Evolutionary conservation across 2,888 invertebrate genomes (phyloP).

Genomic region (Eubasilissa splendida): DNA sequence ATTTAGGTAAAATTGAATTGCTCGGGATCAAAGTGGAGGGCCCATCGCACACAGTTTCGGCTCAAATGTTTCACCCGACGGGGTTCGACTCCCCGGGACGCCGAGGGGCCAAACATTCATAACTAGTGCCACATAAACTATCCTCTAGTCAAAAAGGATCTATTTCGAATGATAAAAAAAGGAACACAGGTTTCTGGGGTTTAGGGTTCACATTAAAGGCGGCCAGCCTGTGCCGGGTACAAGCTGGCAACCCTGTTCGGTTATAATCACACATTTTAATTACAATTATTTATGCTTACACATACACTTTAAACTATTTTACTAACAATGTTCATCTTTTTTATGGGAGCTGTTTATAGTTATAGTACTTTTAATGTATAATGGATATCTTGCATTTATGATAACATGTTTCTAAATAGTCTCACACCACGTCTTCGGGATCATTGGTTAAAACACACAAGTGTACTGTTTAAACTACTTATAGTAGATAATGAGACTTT

Average conservation of each 20-base stretch:
- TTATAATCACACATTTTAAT: conserved; percentile 8
- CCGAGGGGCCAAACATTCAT: conserved; percentile 49
- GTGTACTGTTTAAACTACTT: no score
- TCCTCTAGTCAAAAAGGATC: conserved; percentile 53
- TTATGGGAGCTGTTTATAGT: no score
- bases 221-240: not conserved
- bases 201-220: conserved; percentile 23
- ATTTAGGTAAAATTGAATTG: conserved; percentile 52
- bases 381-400: no score
- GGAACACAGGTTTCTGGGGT: conserved; percentile 3
- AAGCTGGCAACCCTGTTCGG: not conserved
- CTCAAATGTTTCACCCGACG: conserved; percentile 52
- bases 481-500: no score
- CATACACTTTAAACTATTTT: not conserved
- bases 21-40: conserved; percentile 44
- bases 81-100: conserved; percentile 51
- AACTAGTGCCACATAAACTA: conserved; percentile 56
- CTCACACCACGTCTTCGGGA: no score
- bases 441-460: no score
- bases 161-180: conserved; percentile 50
- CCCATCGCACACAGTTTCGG: conserved; percentile 50
- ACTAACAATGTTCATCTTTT: not conserved
- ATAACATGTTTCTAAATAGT: no score
- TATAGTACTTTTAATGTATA: no score
- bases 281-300: conserved; percentile 12